A percentile compares a stretch with the other conserved stretches of the same genome.
Evolutionary conservation across 1,140 invertebrate species (phyloP).

Genomic region (Trichonephila clavata): DNA sequence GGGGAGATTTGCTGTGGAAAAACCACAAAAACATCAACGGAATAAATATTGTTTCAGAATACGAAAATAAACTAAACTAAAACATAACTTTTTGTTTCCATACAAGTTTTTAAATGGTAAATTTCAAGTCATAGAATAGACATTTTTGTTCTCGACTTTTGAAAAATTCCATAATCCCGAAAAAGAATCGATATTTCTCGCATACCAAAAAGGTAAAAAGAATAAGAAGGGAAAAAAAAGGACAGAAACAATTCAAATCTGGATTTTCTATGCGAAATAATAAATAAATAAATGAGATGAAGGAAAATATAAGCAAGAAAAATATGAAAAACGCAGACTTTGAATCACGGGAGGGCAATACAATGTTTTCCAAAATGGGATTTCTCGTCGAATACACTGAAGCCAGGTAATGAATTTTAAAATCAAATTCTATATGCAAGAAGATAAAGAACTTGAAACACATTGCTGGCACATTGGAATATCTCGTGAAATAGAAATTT

Average conservation of each 20-base stretch:
- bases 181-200: conserved; percentile 9
- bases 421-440: conserved; percentile 34
- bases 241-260: conserved; percentile 10
- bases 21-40: too few relatives aligned
- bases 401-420: conserved; percentile 54
- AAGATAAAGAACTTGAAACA: conserved; percentile 2
- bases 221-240: background rate
- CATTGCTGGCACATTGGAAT: background rate
- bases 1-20: too few relatives aligned
- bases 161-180: background rate
- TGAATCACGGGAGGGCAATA: conserved; percentile 15
- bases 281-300: conserved; percentile 56
- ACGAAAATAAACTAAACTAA: too few relatives aligned
- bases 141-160: background rate
- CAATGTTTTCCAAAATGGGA: conserved; percentile 44
- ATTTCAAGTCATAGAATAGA: background rate
- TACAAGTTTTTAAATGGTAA: background rate
- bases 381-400: conserved; percentile 1
- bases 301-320: background rate
- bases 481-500: conserved; percentile 35
- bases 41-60: too few relatives aligned
- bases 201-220: background rate
- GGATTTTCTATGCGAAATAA: background rate
- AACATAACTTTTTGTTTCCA: too few relatives aligned
- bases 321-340: conserved; percentile 32